A percentile compares a stretch with the other conserved stretches of the same genome.
phyloP scores from a whole-genome alignment of 1,140 invertebrate genomes.

The Apis cerana region DNA sequence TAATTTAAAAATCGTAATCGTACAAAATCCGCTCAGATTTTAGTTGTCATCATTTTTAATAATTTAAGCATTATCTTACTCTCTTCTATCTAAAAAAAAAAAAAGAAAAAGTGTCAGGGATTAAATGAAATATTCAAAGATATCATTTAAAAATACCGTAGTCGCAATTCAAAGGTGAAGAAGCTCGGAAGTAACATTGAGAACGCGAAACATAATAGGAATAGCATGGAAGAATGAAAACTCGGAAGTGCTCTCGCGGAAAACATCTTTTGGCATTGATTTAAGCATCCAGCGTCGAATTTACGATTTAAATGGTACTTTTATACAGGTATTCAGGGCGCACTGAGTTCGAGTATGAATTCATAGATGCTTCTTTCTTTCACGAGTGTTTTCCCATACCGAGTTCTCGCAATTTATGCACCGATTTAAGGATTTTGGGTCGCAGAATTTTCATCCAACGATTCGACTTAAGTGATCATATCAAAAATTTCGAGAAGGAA shows the following conservation, averaged over 20 bases:
- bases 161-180: slow-evolving; percentile 4
- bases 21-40: too few species aligned
- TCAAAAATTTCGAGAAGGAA: slow-evolving; percentile 35
- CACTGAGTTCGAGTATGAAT: slow-evolving; percentile 48
- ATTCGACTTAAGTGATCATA: not conserved
- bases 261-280: slow-evolving; percentile 53
- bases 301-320: slow-evolving; percentile 58
- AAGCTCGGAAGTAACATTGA: not conserved
- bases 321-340: slow-evolving; percentile 46
- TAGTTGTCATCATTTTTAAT: not conserved
- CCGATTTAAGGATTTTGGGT: slow-evolving; percentile 33
- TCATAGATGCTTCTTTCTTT: slow-evolving; percentile 50
- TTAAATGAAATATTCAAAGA: not conserved
- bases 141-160: not conserved
- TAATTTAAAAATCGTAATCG: too few species aligned
- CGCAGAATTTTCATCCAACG: slow-evolving; percentile 13
- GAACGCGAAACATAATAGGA: slow-evolving; percentile 23
- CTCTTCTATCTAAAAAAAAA: too few species aligned
- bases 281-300: slow-evolving; percentile 45
- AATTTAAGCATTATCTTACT: too few species aligned
- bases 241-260: slow-evolving; percentile 28
- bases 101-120: not conserved
- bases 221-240: slow-evolving; percentile 10
- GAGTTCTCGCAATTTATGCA: slow-evolving; percentile 49
- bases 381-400: slow-evolving; percentile 44